Conservation (phyloP, 2,113 vertebrate species). For the Myotis lucifugus region DNA sequence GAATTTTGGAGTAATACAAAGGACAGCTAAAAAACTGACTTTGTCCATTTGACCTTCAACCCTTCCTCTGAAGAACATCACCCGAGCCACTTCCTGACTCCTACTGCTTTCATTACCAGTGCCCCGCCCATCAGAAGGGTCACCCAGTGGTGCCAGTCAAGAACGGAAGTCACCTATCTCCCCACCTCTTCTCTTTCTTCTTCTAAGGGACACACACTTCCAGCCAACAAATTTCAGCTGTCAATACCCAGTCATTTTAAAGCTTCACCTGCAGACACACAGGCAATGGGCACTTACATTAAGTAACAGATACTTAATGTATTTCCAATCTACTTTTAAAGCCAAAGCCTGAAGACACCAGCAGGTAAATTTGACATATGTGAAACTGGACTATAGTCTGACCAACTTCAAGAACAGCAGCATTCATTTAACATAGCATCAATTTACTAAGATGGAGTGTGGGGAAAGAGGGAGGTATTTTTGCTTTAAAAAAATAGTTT, state of each 20-base stretch:
- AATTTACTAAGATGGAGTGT: background rate
- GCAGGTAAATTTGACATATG: background rate
- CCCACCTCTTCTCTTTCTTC: background rate
- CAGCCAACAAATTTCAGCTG: background rate
- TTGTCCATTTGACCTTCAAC: background rate
- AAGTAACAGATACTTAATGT: conserved; percentile 37
- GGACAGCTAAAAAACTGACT: background rate
- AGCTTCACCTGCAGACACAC: background rate
- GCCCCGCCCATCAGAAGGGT: background rate
- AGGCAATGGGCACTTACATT: conserved; percentile 12
- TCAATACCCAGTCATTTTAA: conserved; percentile 39
- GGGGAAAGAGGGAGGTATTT: background rate
- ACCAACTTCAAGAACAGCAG: background rate
- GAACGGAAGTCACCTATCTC: background rate
- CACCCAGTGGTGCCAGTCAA: background rate
- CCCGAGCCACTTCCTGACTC: background rate
- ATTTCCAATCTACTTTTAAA: conserved; percentile 30
- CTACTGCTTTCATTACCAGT: background rate
- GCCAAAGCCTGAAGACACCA: background rate
- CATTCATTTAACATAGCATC: background rate
- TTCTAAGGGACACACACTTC: background rate
- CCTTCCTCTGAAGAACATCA: background rate
- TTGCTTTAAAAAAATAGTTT: background rate
- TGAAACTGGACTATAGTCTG: background rate
- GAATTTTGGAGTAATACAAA: conserved; percentile 31